Base-by-base conservation (phyloP, 2,888 invertebrate species). In the Meiosimyza platycephala region DNA sequence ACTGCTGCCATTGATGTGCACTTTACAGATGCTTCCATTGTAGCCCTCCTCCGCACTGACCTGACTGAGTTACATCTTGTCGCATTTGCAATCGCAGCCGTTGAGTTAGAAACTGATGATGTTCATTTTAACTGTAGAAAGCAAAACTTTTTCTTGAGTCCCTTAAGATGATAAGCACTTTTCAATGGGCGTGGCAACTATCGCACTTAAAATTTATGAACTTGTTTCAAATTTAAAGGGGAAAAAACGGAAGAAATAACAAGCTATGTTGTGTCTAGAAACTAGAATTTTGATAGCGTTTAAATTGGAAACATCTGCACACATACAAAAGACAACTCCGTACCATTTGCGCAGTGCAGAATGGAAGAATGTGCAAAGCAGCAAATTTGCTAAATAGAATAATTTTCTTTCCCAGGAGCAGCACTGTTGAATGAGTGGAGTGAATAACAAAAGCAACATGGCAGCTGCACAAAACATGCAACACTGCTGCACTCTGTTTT, bases 21-120 rank as follows among this genome's bases (percentile, higher is more conserved):
- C 11, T 48, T 16, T 22, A 9, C 64, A 28, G 57, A 22, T 51
- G 47, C 64, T 64, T 51, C 22, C 40, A 6, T 9, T 40, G 9
- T 40, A 40, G 1, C 40, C 6, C 40, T 40, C 9, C 40, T 1
- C 40, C 9, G 1, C 40, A 5, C 40, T 40, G 40, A 40, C 40
- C 40, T 9, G 9, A 40, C 40, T 40, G 40, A 40, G 40, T 40
- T 40, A 33, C 65, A 51, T 7, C 65, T 50, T 18, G 63, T 22
- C 50, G 22, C 65, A 65, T 33, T 12, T 16, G 40, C 48, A 54
- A 52, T 48, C 50, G 63, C n/a, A 57, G 22, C 54, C 72, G 63
- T 60, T 72, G 68, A 72, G 68, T 68, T 68, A 40, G 18, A 68
- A 72, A 72, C 67, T 72, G 63, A 72, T 72, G 63, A 72, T 72